Evolutionary conservation across 2,888 invertebrate species (phyloP), one percentile per base, ranked within the genome.

Genomic region (Spodoptera exigua): DNA sequence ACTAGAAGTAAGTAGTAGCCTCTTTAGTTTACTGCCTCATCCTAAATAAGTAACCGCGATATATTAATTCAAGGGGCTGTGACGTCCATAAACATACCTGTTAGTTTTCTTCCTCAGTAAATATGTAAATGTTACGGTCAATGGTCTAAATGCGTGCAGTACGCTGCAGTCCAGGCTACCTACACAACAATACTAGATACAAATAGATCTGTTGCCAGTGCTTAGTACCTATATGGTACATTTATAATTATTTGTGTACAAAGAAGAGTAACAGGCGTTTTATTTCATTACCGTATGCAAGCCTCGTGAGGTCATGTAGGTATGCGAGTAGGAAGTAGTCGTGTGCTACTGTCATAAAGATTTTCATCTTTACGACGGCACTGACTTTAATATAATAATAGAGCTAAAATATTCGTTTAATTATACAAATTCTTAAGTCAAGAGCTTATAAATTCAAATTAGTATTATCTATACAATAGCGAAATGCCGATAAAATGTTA

Each of bases 61-160:
- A 53, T 69, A 63, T 58, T 52, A 69, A 51, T 73, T 58, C 41
- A 58, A 62, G 32, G 40, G 44, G 40, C 14, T 57, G 12, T 39
- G 21, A 34, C 58, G 14, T 40, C 54, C 27, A 73, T 68, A 61
- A 73, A 73, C 56, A 52, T 32, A 48, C 46, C 52, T 56, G n/a
- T 73, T 44, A 13, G 36, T 73, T 74, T 53, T 61, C 69, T 73
- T 68, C 53, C 54, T 56, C 34, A 49, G 43, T 61, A 56, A 72
- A 66, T 58, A 72, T 75, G 61, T 58, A 75, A 71, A 65, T 71
- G 55, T 64, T 54, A 65, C 56, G 47, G 65, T 44, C 53, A 39
- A 49, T 70, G 53, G 51, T 47, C 40, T 70, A 40, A 55, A 62
- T 57, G 43, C 43, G 57, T 51, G 44, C 46, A 57, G 49, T 51